These are phyloP conservation scores for Crocallis elinguaria DNA, from an alignment of 2,888 invertebrate species.

Conservation along the genomic window DNA sequence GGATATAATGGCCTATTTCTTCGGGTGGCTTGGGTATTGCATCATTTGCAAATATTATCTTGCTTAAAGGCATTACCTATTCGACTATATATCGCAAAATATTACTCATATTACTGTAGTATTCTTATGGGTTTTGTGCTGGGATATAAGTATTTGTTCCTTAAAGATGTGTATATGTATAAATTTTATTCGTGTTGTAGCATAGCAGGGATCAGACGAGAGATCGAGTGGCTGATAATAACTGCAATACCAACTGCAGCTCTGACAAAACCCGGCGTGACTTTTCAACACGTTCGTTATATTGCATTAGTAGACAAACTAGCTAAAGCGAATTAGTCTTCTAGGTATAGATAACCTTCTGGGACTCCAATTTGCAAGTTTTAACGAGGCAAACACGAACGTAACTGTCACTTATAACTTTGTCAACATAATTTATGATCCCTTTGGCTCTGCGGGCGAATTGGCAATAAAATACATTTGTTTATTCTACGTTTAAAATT, in stretches of 20 bases:
- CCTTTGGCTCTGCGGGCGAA: constrained; percentile 17
- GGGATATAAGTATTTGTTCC: too few species aligned
- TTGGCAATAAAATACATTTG: constrained; percentile 21
- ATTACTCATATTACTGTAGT: too few species aligned
- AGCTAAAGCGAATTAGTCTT: neutral
- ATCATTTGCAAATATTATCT: neutral
- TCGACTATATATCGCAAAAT: too few species aligned
- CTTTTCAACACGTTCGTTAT: too few species aligned
- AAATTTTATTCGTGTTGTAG: too few species aligned
- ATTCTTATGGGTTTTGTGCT: too few species aligned
- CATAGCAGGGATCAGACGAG: too few species aligned
- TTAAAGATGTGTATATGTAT: too few species aligned
- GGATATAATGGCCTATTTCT: constrained; percentile 33
- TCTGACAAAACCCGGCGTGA: too few species aligned
- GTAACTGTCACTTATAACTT: constrained; percentile 28
- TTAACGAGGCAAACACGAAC: constrained; percentile 14
- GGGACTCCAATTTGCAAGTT: constrained; percentile 16
- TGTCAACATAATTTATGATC: constrained; percentile 28
- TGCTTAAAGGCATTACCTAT: neutral
- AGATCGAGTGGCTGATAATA: too few species aligned
- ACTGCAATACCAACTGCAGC: too few species aligned
- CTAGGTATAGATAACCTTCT: constrained; percentile 1
- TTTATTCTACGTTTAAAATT: constrained; percentile 2
- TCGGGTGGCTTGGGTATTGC: constrained; percentile 5
- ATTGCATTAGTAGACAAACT: too few species aligned